Conservation (phyloP, 2,888 invertebrate species). For the Phengaris alcon region DNA sequence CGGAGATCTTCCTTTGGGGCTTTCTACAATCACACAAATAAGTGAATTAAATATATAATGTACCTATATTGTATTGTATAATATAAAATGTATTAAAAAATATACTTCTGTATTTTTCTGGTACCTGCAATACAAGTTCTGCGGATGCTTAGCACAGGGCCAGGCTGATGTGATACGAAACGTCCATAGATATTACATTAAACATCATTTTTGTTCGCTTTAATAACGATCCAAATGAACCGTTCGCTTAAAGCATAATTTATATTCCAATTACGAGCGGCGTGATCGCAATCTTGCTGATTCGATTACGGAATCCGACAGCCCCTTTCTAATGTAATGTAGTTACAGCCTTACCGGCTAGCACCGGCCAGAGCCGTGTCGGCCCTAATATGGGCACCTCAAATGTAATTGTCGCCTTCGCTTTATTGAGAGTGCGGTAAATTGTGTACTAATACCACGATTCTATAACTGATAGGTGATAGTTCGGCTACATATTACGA, state of each 20-base stretch:
- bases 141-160: no score
- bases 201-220: not conserved
- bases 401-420: constrained; percentile 28
- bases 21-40: no score
- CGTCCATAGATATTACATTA: no score
- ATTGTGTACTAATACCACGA: not conserved
- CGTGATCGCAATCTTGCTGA: constrained; percentile 62
- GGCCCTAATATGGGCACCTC: constrained; percentile 7
- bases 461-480: no score
- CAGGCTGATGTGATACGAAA: no score
- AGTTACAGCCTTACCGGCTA: constrained; percentile 38
- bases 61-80: no score
- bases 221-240: constrained; percentile 18
- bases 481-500: not conserved
- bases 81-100: no score
- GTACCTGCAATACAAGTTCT: no score
- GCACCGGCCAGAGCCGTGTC: constrained; percentile 2
- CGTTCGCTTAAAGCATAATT: constrained; percentile 42
- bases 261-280: constrained; percentile 52
- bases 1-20: no score
- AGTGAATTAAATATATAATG: no score
- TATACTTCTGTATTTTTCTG: no score
- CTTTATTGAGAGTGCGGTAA: not conserved
- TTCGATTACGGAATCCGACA: constrained; percentile 57
- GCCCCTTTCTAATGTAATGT: constrained; percentile 51